Conservation (phyloP, 2,888 invertebrate genomes). For the Rhingia campestris region DNA sequence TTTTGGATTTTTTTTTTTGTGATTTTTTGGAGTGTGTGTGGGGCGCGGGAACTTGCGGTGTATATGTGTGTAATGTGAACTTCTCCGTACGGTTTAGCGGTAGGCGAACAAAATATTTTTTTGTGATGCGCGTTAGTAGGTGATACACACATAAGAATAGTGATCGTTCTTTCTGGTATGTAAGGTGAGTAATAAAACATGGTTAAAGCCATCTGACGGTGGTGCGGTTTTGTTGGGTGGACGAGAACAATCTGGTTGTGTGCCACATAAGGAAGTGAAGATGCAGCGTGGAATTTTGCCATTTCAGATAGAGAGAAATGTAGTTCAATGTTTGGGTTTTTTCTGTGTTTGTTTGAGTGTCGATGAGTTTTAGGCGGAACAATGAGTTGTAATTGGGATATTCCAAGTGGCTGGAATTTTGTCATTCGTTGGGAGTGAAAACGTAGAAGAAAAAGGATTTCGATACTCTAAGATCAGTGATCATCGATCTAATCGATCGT, state of each 20-base stretch:
- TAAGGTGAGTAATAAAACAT: conserved; percentile 72
- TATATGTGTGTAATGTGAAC: conserved; percentile 36
- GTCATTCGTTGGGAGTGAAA: too few relatives aligned
- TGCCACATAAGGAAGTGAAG: conserved; percentile 65
- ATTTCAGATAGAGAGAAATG: neutral
- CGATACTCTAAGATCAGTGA: too few relatives aligned
- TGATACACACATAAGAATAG: conserved; percentile 64
- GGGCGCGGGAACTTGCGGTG: conserved; percentile 25
- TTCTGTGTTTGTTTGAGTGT: too few relatives aligned
- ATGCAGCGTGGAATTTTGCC: conserved; percentile 24
- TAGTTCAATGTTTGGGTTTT: neutral
- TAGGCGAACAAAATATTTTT: conserved; percentile 61
- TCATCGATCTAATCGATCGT: too few relatives aligned
- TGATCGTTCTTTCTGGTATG: conserved; percentile 61
- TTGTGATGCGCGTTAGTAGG: conserved; percentile 67
- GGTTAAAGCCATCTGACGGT: conserved; percentile 54
- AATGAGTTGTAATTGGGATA: too few relatives aligned
- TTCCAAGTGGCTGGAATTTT: too few relatives aligned
- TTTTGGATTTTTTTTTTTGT: neutral
- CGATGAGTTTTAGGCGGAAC: too few relatives aligned
- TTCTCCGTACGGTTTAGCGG: conserved; percentile 33
- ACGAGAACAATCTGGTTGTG: conserved; percentile 47
- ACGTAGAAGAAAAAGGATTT: too few relatives aligned
- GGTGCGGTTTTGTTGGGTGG: conserved; percentile 33
- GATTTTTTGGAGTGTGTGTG: conserved; percentile 22